Percentiles rank a stretch among this genome's conserved stretches.
These are phyloP conservation scores for Diadumene lineata DNA, from an alignment of 92 coral and sea anemone species.

Conservation along the genomic window DNA sequence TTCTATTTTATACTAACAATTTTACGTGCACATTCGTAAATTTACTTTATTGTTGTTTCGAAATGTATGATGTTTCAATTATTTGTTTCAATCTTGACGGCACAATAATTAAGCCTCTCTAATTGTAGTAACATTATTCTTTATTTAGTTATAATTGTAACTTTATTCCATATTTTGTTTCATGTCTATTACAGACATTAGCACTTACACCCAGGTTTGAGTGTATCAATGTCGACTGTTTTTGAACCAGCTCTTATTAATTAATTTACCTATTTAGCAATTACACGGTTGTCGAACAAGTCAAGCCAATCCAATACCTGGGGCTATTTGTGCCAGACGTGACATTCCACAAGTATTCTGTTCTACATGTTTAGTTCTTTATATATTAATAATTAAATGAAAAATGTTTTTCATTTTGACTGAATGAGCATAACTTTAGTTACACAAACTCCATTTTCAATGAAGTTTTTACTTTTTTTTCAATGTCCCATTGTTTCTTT, in stretches of 20 bases:
- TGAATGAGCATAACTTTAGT: no score
- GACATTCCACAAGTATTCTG: slow-evolving; percentile 2
- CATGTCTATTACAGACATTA: not conserved
- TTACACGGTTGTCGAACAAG: slow-evolving; percentile 19
- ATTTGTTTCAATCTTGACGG: no score
- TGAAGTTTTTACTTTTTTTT: no score
- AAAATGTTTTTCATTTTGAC: no score
- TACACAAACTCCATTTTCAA: no score
- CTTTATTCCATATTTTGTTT: not conserved
- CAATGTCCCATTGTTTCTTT: no score
- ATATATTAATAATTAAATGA: no score
- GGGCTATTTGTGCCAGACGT: slow-evolving; percentile 1
- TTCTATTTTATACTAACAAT: not conserved
- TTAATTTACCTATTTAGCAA: slow-evolving; percentile 25
- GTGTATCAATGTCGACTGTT: not conserved
- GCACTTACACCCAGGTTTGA: not conserved
- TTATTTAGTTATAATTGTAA: not conserved
- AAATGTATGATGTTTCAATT: no score
- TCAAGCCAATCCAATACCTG: not conserved
- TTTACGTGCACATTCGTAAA: no score
- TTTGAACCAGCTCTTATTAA: not conserved
- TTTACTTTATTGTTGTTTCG: no score
- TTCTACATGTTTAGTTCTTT: not conserved
- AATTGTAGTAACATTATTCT: not conserved
- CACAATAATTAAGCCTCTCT: no score